Evolutionary conservation across 2,888 invertebrate species (phyloP), one percentile per base, ranked within the genome.

Genomic region (Trissonchulus sp.): DNA sequence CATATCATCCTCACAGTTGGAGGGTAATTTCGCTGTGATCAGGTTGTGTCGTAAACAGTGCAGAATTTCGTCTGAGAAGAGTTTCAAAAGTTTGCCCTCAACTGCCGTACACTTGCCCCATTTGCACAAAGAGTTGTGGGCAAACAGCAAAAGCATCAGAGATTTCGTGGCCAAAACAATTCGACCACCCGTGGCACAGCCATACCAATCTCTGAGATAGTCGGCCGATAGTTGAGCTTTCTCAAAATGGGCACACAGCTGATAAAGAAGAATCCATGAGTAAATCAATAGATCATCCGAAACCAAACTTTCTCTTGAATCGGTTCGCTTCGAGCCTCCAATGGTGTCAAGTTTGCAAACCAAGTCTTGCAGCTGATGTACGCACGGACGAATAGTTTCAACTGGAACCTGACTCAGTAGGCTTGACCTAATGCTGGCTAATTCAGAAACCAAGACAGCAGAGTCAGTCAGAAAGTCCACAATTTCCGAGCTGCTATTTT

Each of bases 181-280:
- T 15, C 63, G 34, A 3, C 36, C 63, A 33, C 63, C 35, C 8
- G 35, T n/a, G n/a, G 2, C 35, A 8, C 3, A 30, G n/a, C 34
- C 30, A 3, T 34, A 68, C 69, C 69, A 68, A 2, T 2, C 31
- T 2, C 35, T 8, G 3, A 68, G 33, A 15, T 15, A 28, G 23
- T 68, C 69, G 18, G n/a, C 31, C 2, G 33, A 30, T 23, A 68
- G 35, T 34, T 68, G 8, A 15, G 33, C 69, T 30, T 63, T 30
- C 35, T 68, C 69, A 15, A 34, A 28, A 8, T 34, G 8, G 18
- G 15, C 23, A 8, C 33, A 28, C 69, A 94, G 88, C 80, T 90
- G 90, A 86, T 93, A 92, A 79, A 94, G 87, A 76, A 94, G 86
- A 76, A 93, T 90, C 93, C 93, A 94, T 2, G 93, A 92, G 1